Evolutionary conservation across 2,113 vertebrate genomes (phyloP), one percentile per base, ranked within the genome.

Genomic region (Peucedramus taeniatus): DNA sequence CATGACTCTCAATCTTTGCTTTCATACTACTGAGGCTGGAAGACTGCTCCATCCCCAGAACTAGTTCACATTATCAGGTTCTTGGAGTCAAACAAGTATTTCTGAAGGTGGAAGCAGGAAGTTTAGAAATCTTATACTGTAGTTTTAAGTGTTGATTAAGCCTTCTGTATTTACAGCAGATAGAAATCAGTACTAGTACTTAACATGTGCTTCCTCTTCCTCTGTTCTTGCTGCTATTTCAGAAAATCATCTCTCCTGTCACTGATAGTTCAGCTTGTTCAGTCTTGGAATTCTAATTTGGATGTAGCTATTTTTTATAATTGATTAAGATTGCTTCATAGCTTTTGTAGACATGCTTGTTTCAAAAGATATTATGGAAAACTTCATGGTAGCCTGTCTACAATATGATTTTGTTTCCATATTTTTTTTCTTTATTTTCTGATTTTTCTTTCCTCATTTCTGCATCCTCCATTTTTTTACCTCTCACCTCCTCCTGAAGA

Each of bases 391-490:
- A 59, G 42, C 19, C 5, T 82, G 17, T 72, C 24, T 87, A 17
- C 40, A 45, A 14, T 80, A 53, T 50, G n/a, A 10, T 8, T 50
- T 3, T 44, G 15, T 74, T 92, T 82, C 39, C 3, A 1, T 70
- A 5, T 70, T 23, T 63, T 50, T 53, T 93, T 11, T 22, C 18
- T 74, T 30, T 33, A 15, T 59, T 80, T 83, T 75, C 39, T 75
- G 33, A 2, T 68, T 89, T 66, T 94, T 82, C 18, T 89, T 90
- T 40, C 15, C 8, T 69, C 9, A 20, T 82, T 84, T 95, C 18
- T 6, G 10, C 0, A 0, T 68, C 31, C 22, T 82, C 17, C 12
- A 9, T 85, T 85, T 17, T 60, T 76, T 64, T 54, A 11, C 22
- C 20, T 26, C 45, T 60, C 9, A 49, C 8, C 30, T 79, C 13